phyloP scores from a whole-genome alignment of 2,888 invertebrate species.

The Physocephala rufipes region DNA sequence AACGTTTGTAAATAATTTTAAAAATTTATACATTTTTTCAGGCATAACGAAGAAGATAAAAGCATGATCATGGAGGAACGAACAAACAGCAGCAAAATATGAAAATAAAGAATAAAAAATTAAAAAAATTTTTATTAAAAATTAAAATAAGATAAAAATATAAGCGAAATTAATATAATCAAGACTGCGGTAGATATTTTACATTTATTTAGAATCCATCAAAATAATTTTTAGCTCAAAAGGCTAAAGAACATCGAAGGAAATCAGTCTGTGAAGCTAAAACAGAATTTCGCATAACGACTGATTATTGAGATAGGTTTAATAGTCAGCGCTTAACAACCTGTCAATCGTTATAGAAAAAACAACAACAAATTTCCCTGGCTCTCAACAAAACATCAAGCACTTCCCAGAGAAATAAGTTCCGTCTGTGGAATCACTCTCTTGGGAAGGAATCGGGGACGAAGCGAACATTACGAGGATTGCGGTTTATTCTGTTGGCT shows the following conservation, averaged over 20 bases:
- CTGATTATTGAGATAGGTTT: too few species aligned
- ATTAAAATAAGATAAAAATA: not conserved
- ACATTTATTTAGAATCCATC: slow-evolving; percentile 17
- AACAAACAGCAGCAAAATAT: slow-evolving; percentile 38
- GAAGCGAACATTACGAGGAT: not conserved
- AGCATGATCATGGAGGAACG: slow-evolving; percentile 16
- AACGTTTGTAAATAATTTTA: slow-evolving; percentile 20
- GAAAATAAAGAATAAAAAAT: slow-evolving; percentile 35
- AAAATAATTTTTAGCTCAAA: not conserved
- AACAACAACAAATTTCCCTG: not conserved
- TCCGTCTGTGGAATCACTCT: too few species aligned
- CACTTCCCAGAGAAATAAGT: too few species aligned
- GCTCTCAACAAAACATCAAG: not conserved
- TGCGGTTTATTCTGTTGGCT: not conserved
- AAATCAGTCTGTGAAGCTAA: not conserved
- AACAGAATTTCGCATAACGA: too few species aligned
- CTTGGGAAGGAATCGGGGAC: not conserved
- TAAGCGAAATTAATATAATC: slow-evolving; percentile 1
- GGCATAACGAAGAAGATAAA: slow-evolving; percentile 34
- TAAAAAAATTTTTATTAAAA: slow-evolving; percentile 16
- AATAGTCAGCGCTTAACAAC: too few species aligned
- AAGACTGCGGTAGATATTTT: slow-evolving; percentile 47
- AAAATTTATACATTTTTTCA: slow-evolving; percentile 8
- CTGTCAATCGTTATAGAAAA: too few species aligned
- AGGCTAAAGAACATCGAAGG: not conserved